phyloP scores from a whole-genome alignment of 2,113 vertebrate genomes.

The Oreocharis arfaki region DNA sequence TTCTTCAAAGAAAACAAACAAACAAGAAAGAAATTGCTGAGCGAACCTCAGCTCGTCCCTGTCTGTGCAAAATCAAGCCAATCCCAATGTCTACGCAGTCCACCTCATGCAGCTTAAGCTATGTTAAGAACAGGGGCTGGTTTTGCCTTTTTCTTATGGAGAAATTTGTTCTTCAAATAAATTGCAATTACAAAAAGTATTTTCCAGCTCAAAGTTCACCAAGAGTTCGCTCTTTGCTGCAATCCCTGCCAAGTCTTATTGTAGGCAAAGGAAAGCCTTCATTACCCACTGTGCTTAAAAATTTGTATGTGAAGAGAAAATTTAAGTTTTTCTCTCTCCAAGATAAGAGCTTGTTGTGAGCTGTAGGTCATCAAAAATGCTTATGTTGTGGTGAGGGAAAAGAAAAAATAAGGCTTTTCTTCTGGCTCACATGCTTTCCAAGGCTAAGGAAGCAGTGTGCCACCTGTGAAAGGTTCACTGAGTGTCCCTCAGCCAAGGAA shows the following conservation, averaged over 20 bases:
- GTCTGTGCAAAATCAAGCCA: not conserved
- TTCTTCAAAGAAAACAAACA: constrained; percentile 67
- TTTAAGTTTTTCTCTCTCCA: not conserved
- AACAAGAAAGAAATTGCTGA: not conserved
- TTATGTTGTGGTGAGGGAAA: not conserved
- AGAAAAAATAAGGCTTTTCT: not conserved
- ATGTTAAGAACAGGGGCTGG: not conserved
- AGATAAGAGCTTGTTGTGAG: not conserved
- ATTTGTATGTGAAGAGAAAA: not conserved
- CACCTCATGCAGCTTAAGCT: not conserved
- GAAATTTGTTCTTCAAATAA: not conserved
- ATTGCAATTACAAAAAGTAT: not conserved
- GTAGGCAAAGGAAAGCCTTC: not conserved
- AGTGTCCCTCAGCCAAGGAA: not conserved
- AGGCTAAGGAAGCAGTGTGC: not conserved
- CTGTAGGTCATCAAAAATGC: not conserved
- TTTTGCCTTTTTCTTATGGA: not conserved
- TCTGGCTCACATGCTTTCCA: not conserved
- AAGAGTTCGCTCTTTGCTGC: not conserved
- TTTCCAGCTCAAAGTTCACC: not conserved
- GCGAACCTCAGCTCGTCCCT: not conserved
- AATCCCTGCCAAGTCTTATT: not conserved
- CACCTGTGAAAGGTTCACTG: not conserved
- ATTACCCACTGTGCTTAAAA: not conserved
- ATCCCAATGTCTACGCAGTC: not conserved